These are phyloP conservation scores for Synergus itoensis DNA, from an alignment of 2,888 invertebrate genomes.

Conservation along the genomic window DNA sequence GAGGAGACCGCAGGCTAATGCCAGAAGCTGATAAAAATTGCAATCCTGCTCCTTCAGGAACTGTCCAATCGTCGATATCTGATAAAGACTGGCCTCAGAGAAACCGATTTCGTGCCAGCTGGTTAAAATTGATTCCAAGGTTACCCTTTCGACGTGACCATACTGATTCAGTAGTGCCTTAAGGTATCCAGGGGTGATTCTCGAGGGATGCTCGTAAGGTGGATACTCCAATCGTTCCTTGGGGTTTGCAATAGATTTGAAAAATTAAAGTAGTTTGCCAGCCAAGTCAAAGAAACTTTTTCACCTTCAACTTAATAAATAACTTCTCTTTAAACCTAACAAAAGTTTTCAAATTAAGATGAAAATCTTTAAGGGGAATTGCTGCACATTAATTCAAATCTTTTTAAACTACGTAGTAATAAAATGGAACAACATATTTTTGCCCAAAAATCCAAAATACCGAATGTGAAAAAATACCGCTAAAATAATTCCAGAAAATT, in stretches of 20 bases:
- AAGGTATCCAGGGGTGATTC: constrained; percentile 89
- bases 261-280: background rate
- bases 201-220: constrained; percentile 83
- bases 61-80: constrained; percentile 65
- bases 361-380: too few species aligned
- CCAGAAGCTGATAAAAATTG: constrained; percentile 69
- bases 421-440: too few species aligned
- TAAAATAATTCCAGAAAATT: too few species aligned
- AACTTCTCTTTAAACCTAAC: background rate
- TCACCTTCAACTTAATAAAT: background rate
- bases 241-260: background rate
- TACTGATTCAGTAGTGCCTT: constrained; percentile 88
- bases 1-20: constrained; percentile 71
- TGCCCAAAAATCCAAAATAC: too few species aligned
- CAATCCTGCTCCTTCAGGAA: constrained; percentile 59
- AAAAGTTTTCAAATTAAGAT: background rate
- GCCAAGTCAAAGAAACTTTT: background rate
- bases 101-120: constrained; percentile 69
- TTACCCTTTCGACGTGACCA: constrained; percentile 59
- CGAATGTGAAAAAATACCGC: too few species aligned
- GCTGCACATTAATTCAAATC: too few species aligned
- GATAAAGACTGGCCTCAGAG: constrained; percentile 66
- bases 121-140: constrained; percentile 60
- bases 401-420: too few species aligned
- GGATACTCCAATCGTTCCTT: constrained; percentile 83